Conservation (phyloP, 2,888 invertebrate genomes). For the Trichacis sp. region DNA sequence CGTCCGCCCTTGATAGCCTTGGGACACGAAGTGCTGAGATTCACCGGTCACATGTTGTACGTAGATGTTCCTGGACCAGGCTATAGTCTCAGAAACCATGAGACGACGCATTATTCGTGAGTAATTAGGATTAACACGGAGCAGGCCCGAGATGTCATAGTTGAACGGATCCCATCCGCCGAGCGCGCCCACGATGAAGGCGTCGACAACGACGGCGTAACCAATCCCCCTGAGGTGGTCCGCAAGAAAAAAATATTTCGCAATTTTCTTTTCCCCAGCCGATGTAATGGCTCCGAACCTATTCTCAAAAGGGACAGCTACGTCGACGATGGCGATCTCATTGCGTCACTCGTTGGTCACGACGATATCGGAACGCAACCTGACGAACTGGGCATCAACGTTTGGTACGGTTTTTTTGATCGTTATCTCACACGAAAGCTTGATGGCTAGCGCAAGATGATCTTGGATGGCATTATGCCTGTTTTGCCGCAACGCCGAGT, state of each 20-base stretch:
- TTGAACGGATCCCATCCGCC: conserved; percentile 29
- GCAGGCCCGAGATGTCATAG: conserved; percentile 10
- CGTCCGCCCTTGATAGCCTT: not conserved
- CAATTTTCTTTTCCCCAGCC: conserved; percentile 2
- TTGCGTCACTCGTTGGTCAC: conserved; percentile 40
- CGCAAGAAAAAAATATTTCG: conserved; percentile 27
- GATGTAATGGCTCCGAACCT: conserved; percentile 35
- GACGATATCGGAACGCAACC: conserved; percentile 41
- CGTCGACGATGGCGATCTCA: conserved; percentile 43
- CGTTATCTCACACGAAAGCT: not conserved
- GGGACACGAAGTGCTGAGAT: conserved; percentile 38
- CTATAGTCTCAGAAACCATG: conserved; percentile 50
- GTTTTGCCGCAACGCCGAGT: conserved; percentile 51
- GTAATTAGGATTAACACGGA: conserved; percentile 36
- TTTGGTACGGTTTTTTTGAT: conserved; percentile 18
- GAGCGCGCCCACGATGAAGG: conserved; percentile 34
- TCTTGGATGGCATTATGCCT: conserved; percentile 42
- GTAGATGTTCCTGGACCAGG: conserved; percentile 58
- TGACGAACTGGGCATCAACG: conserved; percentile 19
- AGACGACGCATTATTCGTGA: conserved; percentile 47
- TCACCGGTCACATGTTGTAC: conserved; percentile 54
- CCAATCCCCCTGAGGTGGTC: conserved; percentile 28
- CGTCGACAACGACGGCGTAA: conserved; percentile 24
- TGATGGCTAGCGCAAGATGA: not conserved
- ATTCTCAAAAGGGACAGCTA: conserved; percentile 57